Percentiles rank a stretch among this genome's conserved stretches.
phyloP scores from a whole-genome alignment of 35 echinoderm and acorn worm genomes.

The Ptychodera flava region DNA sequence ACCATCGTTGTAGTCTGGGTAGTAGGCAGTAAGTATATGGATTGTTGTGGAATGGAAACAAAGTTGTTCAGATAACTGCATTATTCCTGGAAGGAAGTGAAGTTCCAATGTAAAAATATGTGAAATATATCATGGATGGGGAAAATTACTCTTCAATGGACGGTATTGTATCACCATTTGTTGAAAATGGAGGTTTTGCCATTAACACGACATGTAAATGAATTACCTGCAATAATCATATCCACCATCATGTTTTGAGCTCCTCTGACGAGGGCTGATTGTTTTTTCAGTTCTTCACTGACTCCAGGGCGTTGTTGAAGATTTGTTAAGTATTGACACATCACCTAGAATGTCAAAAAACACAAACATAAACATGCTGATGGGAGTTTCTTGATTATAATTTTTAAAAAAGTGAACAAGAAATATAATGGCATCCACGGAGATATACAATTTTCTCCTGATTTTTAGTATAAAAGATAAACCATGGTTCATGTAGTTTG shows the following conservation, averaged over 20 bases:
- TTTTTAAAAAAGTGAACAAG: not conserved
- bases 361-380: not conserved
- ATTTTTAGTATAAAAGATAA: too few relatives aligned
- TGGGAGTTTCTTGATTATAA: not conserved
- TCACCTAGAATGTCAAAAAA: not conserved
- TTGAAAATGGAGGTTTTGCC: too few relatives aligned
- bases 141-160: too few relatives aligned
- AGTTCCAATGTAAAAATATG: too few relatives aligned
- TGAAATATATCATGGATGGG: too few relatives aligned
- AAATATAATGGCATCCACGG: not conserved
- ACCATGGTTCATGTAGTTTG: not conserved
- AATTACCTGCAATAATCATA: not conserved
- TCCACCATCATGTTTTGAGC: not conserved
- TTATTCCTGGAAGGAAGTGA: not conserved
- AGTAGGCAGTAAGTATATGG: not conserved
- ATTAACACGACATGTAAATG: too few relatives aligned
- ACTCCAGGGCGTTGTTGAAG: not conserved
- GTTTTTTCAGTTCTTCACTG: not conserved
- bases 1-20: not conserved
- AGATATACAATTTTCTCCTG: too few relatives aligned
- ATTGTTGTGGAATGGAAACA: not conserved
- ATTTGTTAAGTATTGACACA: not conserved
- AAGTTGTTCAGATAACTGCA: not conserved
- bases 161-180: too few relatives aligned
- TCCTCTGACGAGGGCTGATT: not conserved